A percentile compares a stretch with the other conserved stretches of the same genome.
Evolutionary conservation across 35 echinoderm and acorn worm genomes (phyloP).

Genomic region (Stichopus chloronotus): DNA sequence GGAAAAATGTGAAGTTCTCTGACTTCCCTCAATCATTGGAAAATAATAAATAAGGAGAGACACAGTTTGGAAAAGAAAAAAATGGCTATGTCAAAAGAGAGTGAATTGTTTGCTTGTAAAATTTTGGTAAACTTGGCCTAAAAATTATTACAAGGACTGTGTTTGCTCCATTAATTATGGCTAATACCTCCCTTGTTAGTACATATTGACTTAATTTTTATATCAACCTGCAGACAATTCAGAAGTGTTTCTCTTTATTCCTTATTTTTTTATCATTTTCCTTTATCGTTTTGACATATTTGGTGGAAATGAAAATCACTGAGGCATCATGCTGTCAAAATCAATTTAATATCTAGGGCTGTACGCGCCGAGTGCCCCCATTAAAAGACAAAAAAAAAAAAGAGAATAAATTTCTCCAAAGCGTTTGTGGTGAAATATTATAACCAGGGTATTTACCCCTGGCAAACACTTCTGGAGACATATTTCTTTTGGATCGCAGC

Average conservation of each 20-base stretch:
- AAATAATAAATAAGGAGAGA: no score
- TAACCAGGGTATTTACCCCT: conserved; percentile 17
- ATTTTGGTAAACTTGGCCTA: neutral
- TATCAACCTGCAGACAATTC: neutral
- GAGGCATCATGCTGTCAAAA: conserved; percentile 44
- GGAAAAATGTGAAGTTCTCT: no score
- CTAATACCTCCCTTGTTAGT: conserved; percentile 21
- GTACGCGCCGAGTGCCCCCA: conserved; percentile 6
- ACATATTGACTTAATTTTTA: conserved; percentile 52
- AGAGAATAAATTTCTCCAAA: neutral
- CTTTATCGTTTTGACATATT: conserved; percentile 1
- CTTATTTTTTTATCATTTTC: neutral
- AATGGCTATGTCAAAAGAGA: no score
- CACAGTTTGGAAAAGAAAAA: no score
- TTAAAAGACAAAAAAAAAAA: neutral
- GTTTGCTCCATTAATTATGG: conserved; percentile 35
- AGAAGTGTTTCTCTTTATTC: conserved; percentile 29
- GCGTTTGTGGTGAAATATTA: neutral
- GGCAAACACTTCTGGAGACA: conserved; percentile 44
- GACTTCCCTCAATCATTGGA: no score
- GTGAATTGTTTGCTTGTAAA: neutral
- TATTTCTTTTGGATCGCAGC: conserved; percentile 24
- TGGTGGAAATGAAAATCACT: conserved; percentile 44
- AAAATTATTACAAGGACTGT: neutral
- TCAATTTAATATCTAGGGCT: conserved; percentile 53